Base-by-base conservation (phyloP, 2,888 invertebrate genomes). In the Ophion obscuratus region DNA sequence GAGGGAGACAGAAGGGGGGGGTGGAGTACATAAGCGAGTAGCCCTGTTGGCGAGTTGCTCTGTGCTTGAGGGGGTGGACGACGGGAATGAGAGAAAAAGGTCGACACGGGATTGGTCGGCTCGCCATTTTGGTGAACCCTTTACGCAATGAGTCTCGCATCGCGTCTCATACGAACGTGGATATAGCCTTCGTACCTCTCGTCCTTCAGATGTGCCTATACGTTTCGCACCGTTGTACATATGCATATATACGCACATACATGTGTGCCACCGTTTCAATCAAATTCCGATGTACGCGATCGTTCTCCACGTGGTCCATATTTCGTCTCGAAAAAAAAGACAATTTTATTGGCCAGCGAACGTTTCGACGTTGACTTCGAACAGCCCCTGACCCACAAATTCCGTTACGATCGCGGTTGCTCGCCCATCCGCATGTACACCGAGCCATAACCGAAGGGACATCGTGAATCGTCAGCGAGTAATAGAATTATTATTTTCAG, bases 101-200 rank as follows among this genome's bases (percentile, higher is more conserved):
- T 80, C 83, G 84, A 84, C 84, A 79, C 88, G 88, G 88, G 91
- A 91, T 90, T 90, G 90, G 90, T 88, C 88, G 80, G 88, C 88
- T 90, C 92, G 92, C 93, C 93, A 93, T 93, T 93, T 93, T 93
- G 93, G 93, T 90, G 93, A 93, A 93, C 93, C 89, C 87, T 85
- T 83, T 83, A 82, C 79, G 79, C 81, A 73, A 79, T 68, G 82
- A 81, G 70, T 71, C 27, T 76, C 47, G 31, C 70, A 44, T 81
- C 78, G 81, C 83, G 74, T 81, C 78, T 83, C 75, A 78, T 81
- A 81, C 74, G 83, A 61, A 78, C 61, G 57, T 64, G 44, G 44
- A 27, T 66, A 27, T 78, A 74, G 36, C 66, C 27, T 53, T 40
- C 71, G 80, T 64, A 40, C 71, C 7, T 36, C 64, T 71, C 36